phyloP scores from a whole-genome alignment of 2,888 invertebrate genomes.

The Agrotis exclamationis region DNA sequence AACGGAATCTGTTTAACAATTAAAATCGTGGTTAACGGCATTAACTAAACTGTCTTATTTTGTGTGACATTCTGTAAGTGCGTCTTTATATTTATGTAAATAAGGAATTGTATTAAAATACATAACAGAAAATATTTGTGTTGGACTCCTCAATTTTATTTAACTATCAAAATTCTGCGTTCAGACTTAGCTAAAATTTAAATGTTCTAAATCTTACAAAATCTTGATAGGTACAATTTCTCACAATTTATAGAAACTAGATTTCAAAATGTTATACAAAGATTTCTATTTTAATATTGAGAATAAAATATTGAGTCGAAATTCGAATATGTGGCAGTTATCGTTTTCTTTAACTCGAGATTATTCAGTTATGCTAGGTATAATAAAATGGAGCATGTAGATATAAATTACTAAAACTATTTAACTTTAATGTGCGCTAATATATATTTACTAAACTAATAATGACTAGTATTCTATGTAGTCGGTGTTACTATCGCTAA shows the following conservation, averaged over 20 bases:
- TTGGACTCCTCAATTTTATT: constrained; percentile 42
- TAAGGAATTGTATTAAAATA: constrained; percentile 19
- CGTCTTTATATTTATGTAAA: constrained; percentile 17
- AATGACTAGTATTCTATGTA: constrained; percentile 68
- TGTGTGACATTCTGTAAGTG: constrained; percentile 6
- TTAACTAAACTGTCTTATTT: constrained; percentile 15
- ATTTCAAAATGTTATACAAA: constrained; percentile 63
- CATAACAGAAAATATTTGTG: constrained; percentile 15
- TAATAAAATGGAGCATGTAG: constrained; percentile 61
- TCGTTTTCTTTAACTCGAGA: constrained; percentile 69
- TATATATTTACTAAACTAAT: constrained; percentile 63
- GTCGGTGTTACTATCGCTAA: constrained; percentile 66
- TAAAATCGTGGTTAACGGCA: constrained; percentile 15
- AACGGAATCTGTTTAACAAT: constrained; percentile 53
- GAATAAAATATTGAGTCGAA: constrained; percentile 80
- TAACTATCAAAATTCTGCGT: constrained; percentile 43
- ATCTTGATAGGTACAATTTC: constrained; percentile 70
- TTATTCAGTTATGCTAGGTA: constrained; percentile 70
- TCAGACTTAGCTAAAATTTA: constrained; percentile 58
- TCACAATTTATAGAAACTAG: constrained; percentile 64
- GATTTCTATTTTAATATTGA: constrained; percentile 66
- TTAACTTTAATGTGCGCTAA: constrained; percentile 76
- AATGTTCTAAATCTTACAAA: constrained; percentile 68
- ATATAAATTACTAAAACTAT: constrained; percentile 55
- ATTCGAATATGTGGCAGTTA: constrained; percentile 87